phyloP scores from a whole-genome alignment of 2,113 vertebrate genomes.

The Psittacus erithacus region DNA sequence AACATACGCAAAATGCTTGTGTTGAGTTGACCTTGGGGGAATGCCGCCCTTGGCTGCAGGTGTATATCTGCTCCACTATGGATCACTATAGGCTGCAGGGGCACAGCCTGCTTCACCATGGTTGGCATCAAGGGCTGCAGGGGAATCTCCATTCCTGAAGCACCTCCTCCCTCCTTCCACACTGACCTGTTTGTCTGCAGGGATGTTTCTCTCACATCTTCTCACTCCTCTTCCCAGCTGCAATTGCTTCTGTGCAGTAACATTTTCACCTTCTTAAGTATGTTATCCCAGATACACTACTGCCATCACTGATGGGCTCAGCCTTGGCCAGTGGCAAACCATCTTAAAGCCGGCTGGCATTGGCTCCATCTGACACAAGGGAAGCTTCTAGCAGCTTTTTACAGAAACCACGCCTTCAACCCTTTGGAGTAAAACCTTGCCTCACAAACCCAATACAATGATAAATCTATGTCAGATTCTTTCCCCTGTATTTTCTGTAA shows the following conservation, averaged over 20 bases:
- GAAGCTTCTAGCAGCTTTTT: neutral
- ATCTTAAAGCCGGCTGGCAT: neutral
- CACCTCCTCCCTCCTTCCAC: neutral
- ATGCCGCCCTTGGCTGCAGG: neutral
- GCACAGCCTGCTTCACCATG: neutral
- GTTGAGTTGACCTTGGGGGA: neutral
- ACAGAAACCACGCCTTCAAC: neutral
- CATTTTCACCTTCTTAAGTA: neutral
- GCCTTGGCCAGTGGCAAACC: neutral
- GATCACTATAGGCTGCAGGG: neutral
- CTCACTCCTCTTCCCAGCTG: neutral
- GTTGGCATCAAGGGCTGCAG: neutral
- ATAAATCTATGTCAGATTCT: fast-evolving
- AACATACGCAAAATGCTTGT: neutral
- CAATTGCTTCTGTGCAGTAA: neutral
- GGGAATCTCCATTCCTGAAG: neutral
- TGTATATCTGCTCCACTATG: neutral
- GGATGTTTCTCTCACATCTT: neutral
- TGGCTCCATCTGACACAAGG: neutral
- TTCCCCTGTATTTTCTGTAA: neutral
- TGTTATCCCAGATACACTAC: neutral
- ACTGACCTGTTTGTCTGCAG: neutral
- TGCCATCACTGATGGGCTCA: neutral
- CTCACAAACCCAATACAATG: neutral
- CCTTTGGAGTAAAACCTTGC: neutral